These are phyloP conservation scores for Phytoseiulus persimilis DNA, from an alignment of 2,888 invertebrate species.

Conservation along the genomic window DNA sequence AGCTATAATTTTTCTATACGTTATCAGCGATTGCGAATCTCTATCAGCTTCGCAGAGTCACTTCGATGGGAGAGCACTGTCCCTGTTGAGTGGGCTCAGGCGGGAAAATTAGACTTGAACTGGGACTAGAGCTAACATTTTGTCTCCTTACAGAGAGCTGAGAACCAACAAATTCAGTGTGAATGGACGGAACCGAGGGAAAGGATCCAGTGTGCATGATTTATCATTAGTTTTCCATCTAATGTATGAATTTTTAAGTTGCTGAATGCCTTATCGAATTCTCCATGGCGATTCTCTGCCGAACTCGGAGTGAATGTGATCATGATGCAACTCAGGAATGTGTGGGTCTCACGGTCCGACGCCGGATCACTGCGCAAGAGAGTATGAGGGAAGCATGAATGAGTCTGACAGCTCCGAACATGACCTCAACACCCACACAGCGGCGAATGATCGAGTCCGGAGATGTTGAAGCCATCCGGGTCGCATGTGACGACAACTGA, in stretches of 20 bases:
- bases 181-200: neutral
- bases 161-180: neutral
- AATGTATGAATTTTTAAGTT: neutral
- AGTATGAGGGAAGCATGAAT: no score
- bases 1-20: neutral
- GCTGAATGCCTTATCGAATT: neutral
- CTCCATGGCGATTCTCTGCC: neutral
- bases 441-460: no score
- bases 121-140: neutral
- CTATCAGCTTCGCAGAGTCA: neutral
- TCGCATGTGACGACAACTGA: neutral
- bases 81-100: no score
- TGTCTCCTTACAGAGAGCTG: neutral
- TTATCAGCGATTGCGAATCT: neutral
- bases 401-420: no score
- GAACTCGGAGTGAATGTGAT: neutral
- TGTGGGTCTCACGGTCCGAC: neutral
- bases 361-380: neutral
- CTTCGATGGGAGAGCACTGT: no score
- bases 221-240: neutral
- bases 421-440: no score
- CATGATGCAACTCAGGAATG: neutral
- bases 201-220: neutral
- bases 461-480: no score
- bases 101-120: neutral